Conservation (phyloP, 2,797 vertebrate genomes). For the Lemur catta region DNA sequence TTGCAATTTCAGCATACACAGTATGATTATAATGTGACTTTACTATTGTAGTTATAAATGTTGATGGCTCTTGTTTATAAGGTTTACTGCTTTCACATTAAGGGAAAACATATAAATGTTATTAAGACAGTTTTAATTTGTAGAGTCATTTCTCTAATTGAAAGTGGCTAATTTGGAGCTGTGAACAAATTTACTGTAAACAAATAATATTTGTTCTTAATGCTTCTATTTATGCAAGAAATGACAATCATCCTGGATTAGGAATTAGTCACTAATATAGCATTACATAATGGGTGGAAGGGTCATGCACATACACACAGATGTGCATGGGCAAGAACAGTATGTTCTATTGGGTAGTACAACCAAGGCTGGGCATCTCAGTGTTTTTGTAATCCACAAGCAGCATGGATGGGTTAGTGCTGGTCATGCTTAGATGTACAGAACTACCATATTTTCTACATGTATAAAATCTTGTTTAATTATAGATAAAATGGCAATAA, state of each 20-base stretch:
- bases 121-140: conserved; percentile 19
- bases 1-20: not conserved
- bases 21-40: not conserved
- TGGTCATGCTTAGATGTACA: not conserved
- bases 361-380: not conserved
- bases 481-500: conserved; percentile 47
- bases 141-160: not conserved
- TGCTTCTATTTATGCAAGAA: not conserved
- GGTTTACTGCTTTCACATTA: not conserved
- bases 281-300: not conserved
- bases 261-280: not conserved
- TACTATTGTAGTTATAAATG: not conserved
- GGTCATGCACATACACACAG: not conserved
- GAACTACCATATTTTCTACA: conserved; percentile 37
- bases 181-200: conserved; percentile 8
- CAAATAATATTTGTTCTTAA: conserved; percentile 11
- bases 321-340: not conserved
- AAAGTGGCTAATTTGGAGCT: not conserved
- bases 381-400: not conserved
- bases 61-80: not conserved
- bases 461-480: conserved; percentile 59
- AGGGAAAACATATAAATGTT: not conserved
- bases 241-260: not conserved
- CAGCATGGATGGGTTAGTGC: not conserved
- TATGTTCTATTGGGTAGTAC: not conserved